Base-by-base conservation (phyloP, 2,888 invertebrate species). In the Sisyra nigra region DNA sequence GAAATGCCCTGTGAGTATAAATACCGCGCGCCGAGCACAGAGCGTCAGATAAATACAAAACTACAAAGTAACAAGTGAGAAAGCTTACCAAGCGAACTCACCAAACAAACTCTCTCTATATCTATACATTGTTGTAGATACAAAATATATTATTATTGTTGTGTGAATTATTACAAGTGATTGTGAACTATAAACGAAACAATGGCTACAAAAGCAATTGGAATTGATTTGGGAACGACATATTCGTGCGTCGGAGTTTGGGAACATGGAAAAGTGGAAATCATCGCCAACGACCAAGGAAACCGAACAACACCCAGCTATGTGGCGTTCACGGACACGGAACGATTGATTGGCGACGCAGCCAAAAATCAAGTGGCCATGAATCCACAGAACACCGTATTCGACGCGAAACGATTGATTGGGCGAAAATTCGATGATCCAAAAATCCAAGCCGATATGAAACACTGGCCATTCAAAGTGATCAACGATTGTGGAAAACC, bases 241-340 rank as follows among this genome's bases (percentile, higher is more conserved):
- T 87, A 84, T 60, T 85, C 83, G 19, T 81, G 82, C 56, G 83
- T 84, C 40, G 83, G 82, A 53, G 80, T 83, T 17, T 84, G 80
- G 71, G 80, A 81, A 57, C 75, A 84, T 56, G 80, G 78, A 46
- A 79, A 81, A 59, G 82, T 84, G 47, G 82, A 83, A 58, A 83
- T 83, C 57, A 86, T 88, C 57, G 84, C 88, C 45, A 89, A 89
- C 58, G 86, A 87, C 58, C 86, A 87, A 63, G 88, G 87, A 48
- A 88, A 88, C 61, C 67, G 87, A 41, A 87, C 86, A 8, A 89
- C 87, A 40, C 87, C 88, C 38, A 83, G 83, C 49, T 89, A 85
- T 62, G 87, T 88, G 40, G 86, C 85, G 4, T 89, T 88, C 60
- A 86, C 83, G 17, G 86, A 88, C 51, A 78, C 75, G 3, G 87